Evolutionary conservation across 2,888 invertebrate genomes (phyloP), one percentile per base, ranked within the genome.

Genomic region (Hydrotaea cyrtoneurina): DNA sequence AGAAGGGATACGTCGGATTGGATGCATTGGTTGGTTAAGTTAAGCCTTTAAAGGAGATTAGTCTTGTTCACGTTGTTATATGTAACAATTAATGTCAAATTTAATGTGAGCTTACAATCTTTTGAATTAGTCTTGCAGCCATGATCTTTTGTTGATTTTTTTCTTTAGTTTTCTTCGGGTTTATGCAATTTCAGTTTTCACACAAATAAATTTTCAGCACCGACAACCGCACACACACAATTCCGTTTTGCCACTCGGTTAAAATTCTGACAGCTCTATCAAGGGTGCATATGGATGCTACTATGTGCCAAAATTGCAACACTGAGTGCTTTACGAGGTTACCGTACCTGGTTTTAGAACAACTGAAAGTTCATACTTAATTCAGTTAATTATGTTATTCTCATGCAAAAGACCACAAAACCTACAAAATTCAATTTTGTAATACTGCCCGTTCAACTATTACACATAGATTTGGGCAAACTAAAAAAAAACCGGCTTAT

Each of bases 91-190:
- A 73, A 19, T 23, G 39, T 21, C 26, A 66, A 71, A 36, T 72
- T 80, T 53, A n/a, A 71, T 23, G 80, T 74, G 59, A 88, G 87
- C 92, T 92, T 92, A 92, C 92, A 90, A 92, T 91, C 90, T 89
- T 92, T 85, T 92, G 91, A 87, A 92, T 91, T 59, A 92, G 89
- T 89, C 92, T 91, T 87, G 91, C 91, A 89, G 92, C 92, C 92
- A 92, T 85, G 13, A 39, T 74, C 26, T 92, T 84, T 86, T 83
- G 83, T 80, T 78, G 75, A 69, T 82, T 83, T 79, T n/a, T 69
- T 78, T 74, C 72, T n/a, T 82, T 66, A 59, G 76, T 31, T 69
- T 78, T 74, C 72, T n/a, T 82, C 59, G 64, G 76, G 82, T 86
- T 81, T 82, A 78, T 76, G 83, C 83, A 77, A 85, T 84, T 79